phyloP scores from a whole-genome alignment of 2,888 invertebrate species.

The Metalampra italica region DNA sequence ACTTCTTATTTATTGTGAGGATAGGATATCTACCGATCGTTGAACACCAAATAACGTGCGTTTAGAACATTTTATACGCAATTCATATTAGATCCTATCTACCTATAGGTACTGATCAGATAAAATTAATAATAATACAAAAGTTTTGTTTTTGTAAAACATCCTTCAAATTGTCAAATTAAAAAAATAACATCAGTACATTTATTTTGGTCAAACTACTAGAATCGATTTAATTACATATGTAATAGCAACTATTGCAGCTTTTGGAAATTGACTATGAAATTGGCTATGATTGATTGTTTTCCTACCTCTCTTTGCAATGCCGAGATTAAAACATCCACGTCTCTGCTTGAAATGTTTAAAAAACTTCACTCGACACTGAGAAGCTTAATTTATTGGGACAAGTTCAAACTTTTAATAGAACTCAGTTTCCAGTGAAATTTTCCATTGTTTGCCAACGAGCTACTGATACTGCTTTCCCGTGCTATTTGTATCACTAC shows the following conservation, averaged over 20 bases:
- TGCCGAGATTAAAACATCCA: constrained; percentile 40
- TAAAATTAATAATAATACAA: too few relatives aligned
- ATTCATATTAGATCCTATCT: too few relatives aligned
- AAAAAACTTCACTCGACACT: constrained; percentile 23
- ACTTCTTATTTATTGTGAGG: too few relatives aligned
- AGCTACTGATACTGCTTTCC: constrained; percentile 7
- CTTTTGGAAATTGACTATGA: neutral
- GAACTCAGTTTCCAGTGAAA: constrained; percentile 25
- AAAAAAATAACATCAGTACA: too few relatives aligned
- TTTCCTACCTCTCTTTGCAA: constrained; percentile 1
- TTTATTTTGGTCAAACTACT: neutral
- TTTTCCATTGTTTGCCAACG: constrained; percentile 16
- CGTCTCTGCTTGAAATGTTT: constrained; percentile 29
- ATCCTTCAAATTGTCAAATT: too few relatives aligned
- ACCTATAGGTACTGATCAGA: too few relatives aligned
- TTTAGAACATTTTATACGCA: too few relatives aligned
- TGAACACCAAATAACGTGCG: too few relatives aligned
- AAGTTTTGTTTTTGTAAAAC: too few relatives aligned
- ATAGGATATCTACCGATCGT: too few relatives aligned
- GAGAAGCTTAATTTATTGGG: constrained; percentile 6
- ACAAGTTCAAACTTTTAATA: neutral
- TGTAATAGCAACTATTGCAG: neutral
- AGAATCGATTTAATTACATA: neutral
- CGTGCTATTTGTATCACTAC: neutral
- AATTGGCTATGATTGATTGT: neutral